Conservation (phyloP, 2,888 invertebrate species). For the Cataglyphis altisquamis region DNA sequence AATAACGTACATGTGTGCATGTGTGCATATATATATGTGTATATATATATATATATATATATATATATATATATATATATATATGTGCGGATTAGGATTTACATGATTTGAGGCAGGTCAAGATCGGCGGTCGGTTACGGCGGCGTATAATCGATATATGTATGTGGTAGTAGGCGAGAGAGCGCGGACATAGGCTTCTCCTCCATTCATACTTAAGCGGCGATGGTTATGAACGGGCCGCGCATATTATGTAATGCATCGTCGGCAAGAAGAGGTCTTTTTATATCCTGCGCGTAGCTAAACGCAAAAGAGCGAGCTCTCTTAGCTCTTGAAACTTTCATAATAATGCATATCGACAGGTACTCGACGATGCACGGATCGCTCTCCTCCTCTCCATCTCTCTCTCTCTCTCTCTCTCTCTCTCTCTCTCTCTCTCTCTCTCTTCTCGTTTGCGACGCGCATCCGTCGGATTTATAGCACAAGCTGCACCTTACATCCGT, state of each 20-base stretch:
- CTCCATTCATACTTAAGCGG: slow-evolving; percentile 77
- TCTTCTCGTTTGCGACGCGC: slow-evolving; percentile 4
- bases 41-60: background rate
- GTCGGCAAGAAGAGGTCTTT: slow-evolving; percentile 71
- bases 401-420: too few species aligned
- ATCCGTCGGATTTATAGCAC: slow-evolving; percentile 8
- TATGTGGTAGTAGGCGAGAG: slow-evolving; percentile 64
- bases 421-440: too few species aligned
- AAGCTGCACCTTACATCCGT: slow-evolving; percentile 1
- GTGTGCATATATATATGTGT: too few species aligned
- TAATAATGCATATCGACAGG: slow-evolving; percentile 56
- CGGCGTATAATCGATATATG: slow-evolving; percentile 47
- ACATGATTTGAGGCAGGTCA: slow-evolving; percentile 78
- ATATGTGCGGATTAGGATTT: slow-evolving; percentile 68
- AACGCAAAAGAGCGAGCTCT: slow-evolving; percentile 55
- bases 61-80: background rate
- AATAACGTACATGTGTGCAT: slow-evolving; percentile 24
- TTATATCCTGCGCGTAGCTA: slow-evolving; percentile 71
- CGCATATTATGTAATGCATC: slow-evolving; percentile 74
- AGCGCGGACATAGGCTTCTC: slow-evolving; percentile 71
- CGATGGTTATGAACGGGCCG: slow-evolving; percentile 74
- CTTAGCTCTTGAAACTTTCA: slow-evolving; percentile 55
- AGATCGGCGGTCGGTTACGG: slow-evolving; percentile 68
- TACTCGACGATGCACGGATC: slow-evolving; percentile 36
- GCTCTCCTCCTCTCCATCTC: background rate